Conservation (phyloP, 2,888 invertebrate genomes). For the Synergus gifuensis region DNA sequence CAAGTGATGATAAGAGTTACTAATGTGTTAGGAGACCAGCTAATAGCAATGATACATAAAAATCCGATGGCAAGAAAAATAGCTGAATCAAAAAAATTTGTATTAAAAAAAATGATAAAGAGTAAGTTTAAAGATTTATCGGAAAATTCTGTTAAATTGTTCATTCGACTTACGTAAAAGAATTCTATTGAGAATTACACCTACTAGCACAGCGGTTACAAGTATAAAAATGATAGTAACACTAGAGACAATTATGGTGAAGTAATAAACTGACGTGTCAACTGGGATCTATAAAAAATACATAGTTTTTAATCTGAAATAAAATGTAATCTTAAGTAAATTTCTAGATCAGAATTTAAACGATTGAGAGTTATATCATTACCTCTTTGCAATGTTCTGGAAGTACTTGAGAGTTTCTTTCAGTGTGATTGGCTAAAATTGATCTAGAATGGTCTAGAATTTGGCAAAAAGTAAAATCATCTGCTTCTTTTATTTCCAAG, state of each 20-base stretch:
- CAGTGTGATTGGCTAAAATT: slow-evolving; percentile 21
- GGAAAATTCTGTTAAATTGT: neutral
- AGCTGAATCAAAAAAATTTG: slow-evolving; percentile 50
- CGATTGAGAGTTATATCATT: neutral
- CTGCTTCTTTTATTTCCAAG: slow-evolving; percentile 44
- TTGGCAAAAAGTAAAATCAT: slow-evolving; percentile 67
- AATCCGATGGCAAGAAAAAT: slow-evolving; percentile 57
- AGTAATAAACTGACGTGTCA: slow-evolving; percentile 61
- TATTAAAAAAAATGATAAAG: neutral
- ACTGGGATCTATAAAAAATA: slow-evolving; percentile 55
- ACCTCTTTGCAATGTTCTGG: slow-evolving; percentile 25
- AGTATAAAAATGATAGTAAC: slow-evolving; percentile 54
- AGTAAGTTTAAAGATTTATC: neutral
- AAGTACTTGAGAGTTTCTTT: neutral
- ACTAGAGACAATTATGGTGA: slow-evolving; percentile 60
- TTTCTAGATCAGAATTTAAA: neutral
- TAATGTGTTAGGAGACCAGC: slow-evolving; percentile 63
- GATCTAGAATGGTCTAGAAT: slow-evolving; percentile 57
- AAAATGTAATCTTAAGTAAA: neutral
- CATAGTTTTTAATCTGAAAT: too few species aligned
- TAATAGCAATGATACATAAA: slow-evolving; percentile 60
- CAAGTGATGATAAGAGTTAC: slow-evolving; percentile 63
- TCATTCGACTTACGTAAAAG: slow-evolving; percentile 60
- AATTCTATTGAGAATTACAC: slow-evolving; percentile 60
- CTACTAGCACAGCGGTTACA: slow-evolving; percentile 55